Conservation (phyloP, 2,888 invertebrate genomes). For the Philonicus albiceps region DNA sequence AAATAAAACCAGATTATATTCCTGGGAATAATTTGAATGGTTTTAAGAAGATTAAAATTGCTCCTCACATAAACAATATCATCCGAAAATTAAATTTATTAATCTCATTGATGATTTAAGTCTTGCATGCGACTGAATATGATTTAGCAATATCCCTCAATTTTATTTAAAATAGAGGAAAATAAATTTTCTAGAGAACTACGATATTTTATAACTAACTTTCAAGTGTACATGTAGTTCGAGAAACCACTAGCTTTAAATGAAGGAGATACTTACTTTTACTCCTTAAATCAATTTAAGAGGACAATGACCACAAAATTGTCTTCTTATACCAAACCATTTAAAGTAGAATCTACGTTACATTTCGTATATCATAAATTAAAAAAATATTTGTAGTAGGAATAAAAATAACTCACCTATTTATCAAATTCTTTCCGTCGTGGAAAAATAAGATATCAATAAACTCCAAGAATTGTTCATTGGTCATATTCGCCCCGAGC, state of each 20-base stretch:
- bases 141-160: no score
- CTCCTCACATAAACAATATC: background rate
- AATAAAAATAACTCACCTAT: background rate
- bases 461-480: background rate
- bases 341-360: no score
- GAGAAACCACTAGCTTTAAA: no score
- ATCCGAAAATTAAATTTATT: background rate
- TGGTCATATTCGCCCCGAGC: background rate
- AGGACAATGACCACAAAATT: no score
- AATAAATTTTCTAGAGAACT: no score
- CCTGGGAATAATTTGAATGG: background rate
- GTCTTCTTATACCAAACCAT: no score
- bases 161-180: no score
- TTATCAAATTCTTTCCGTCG: background rate
- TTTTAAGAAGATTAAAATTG: background rate
- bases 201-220: no score
- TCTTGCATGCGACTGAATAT: background rate
- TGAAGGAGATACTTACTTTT: no score
- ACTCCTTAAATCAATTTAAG: no score
- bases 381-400: background rate
- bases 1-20: background rate
- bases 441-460: background rate
- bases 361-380: background rate
- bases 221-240: no score
- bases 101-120: no score